Base-by-base conservation (phyloP, 2,113 vertebrate species). In the Psittacula cyanocephala region DNA sequence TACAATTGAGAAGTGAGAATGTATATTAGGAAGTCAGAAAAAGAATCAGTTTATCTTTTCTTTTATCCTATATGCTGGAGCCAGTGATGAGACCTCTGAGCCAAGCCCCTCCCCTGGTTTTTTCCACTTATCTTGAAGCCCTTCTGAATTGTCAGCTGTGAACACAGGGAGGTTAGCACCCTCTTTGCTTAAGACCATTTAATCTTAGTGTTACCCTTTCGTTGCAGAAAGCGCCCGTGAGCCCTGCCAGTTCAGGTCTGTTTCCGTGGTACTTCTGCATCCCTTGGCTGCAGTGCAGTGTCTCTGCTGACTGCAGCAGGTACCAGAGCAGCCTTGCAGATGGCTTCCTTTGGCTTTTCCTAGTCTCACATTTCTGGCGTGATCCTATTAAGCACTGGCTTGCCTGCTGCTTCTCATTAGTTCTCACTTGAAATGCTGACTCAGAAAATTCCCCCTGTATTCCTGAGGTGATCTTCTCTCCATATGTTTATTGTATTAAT, bases 181-280 rank as follows among this genome's bases (percentile, higher is more conserved):
- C 90, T 96, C 92, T 96, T 92, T 93, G 90, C 91, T 92, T 91
- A 94, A 96, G 74, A 81, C 93, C 44, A 37, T 92, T 93, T 96
- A 96, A 97, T 96, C 96, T 91, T 72, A 62, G 72, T 68, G n/a
- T 50, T 86, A 75, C 74, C 80, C 60, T 95, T 96, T 89, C 77
- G 55, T 80, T 53, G 0, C 62, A 91, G 88, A 83, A 86, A 39
- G 76, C 68, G 49, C 69, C 63, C 15, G 0, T 53, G 63, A 77
- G 75, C 35, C 24, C 52, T 93, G 83, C 65, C 57, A 28, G 6
- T 50, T 33, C 49, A 39, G 43, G 37, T 50, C 52, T 0, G 0
- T 75, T 83, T 50, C 86, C 37, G 41, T 25, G 11, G 18, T 37
- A 2, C 49, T 79, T 44, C 59, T 50, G 70, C 33, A 44, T 75